Percentiles rank a stretch among this genome's conserved stretches.
Evolutionary conservation across 1,140 invertebrate species (phyloP).

Genomic region (Manduca sexta): DNA sequence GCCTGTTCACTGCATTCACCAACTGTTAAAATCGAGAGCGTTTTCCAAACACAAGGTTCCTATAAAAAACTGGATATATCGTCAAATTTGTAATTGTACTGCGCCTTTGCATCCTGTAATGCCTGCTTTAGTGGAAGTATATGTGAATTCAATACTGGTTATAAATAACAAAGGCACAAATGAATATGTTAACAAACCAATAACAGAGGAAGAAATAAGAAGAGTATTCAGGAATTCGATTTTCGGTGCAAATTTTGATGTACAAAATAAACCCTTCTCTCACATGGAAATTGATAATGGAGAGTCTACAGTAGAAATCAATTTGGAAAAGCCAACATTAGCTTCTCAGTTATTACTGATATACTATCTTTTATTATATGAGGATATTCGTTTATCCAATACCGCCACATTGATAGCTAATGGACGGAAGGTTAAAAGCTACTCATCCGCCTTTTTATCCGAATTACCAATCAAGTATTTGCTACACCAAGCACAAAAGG

Average conservation of each 20-base stretch:
- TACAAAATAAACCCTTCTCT: slow-evolving; percentile 68
- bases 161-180: slow-evolving; percentile 80
- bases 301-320: slow-evolving; percentile 69
- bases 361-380: slow-evolving; percentile 95
- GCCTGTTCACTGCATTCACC: slow-evolving; percentile 98
- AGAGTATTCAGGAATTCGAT: slow-evolving; percentile 87
- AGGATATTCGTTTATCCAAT: slow-evolving; percentile 90
- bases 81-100: slow-evolving; percentile 90
- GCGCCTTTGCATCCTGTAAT: slow-evolving; percentile 94
- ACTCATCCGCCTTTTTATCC: slow-evolving; percentile 90
- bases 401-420: slow-evolving; percentile 80
- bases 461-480: slow-evolving; percentile 96
- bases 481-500: slow-evolving; percentile 92
- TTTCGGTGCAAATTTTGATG: slow-evolving; percentile 80
- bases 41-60: slow-evolving; percentile 97
- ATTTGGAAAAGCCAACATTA: slow-evolving; percentile 79
- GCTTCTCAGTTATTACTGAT: slow-evolving; percentile 92
- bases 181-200: slow-evolving; percentile 91
- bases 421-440: slow-evolving; percentile 87
- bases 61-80: slow-evolving; percentile 96
- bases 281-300: slow-evolving; percentile 72
- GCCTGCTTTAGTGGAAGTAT: slow-evolving; percentile 95
- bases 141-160: slow-evolving; percentile 93
- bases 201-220: slow-evolving; percentile 92
- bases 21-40: slow-evolving; percentile 93